Base-by-base conservation (phyloP, 2,113 vertebrate genomes). In the Onychostoma macrolepis region DNA sequence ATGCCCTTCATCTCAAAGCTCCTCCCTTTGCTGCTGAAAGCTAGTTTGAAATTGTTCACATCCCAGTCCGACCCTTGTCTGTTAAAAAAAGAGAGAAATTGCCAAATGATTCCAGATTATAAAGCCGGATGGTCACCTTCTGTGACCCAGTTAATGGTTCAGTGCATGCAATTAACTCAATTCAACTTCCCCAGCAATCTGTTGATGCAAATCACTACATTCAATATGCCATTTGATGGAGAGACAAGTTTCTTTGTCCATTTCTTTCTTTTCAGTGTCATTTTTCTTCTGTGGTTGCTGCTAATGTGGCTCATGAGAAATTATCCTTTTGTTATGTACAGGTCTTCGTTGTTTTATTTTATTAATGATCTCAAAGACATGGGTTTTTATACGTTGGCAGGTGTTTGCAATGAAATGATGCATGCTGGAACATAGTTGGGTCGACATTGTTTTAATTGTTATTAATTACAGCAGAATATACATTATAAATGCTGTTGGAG, bases 1-100 rank as follows among this genome's bases (percentile, higher is more conserved):
- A 91, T 88, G 65, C 87, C 71, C 78, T 88, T 92, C 88, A 91
- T 90, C 89, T 90, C 84, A 82, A 85, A 89, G 89, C 90, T 87
- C 90, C 91, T 90, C 89, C 91, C 86, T 80, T 88, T 78, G 41
- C 87, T 88, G 74, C 78, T 74, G 38, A 86, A 80, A 71, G 80
- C 53, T 77, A 67, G 43, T 84, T 88, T 84, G 80, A 56, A 50
- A 81, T 41, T 56, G n/a, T 67, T 83, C 75, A 84, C 63, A 80
- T 76, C 67, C 28, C 48, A 8, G 58, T 77, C 53, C 43, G 61
- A 80, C 43, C 41, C 50, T 36, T 67, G 38, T 28, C 36, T 79
- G 43, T 38, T 33, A 30, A 61, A 67, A 81, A 72, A 84, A 21
- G 12, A 67, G 41, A 67, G 84, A 45, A 71, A 71, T 33, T n/a